phyloP scores from a whole-genome alignment of 2,888 invertebrate species.

The Caenorhabditis wallacei region DNA sequence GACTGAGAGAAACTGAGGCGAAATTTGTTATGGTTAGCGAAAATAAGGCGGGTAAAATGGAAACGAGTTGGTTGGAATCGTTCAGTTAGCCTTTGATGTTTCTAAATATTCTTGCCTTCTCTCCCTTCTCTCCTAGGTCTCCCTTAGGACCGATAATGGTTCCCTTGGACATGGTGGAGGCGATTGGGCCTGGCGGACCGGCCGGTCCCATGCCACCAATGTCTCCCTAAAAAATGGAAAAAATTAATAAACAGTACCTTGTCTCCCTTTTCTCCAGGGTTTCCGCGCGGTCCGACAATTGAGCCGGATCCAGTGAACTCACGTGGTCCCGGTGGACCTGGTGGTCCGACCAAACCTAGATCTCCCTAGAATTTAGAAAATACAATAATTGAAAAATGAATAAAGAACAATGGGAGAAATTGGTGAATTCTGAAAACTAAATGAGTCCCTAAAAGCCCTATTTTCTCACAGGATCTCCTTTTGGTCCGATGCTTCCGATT shows the following conservation, averaged over 20 bases:
- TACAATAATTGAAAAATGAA: constrained; percentile 43
- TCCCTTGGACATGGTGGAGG: constrained; percentile 79
- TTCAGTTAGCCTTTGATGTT: constrained; percentile 45
- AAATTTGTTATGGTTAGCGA: constrained; percentile 35
- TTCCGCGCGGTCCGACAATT: constrained; percentile 80
- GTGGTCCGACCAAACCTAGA: constrained; percentile 80
- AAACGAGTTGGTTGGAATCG: constrained; percentile 37
- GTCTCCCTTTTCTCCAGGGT: constrained; percentile 79
- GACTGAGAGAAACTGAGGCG: constrained; percentile 24
- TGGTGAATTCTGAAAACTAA: constrained; percentile 28
- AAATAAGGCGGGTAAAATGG: constrained; percentile 35
- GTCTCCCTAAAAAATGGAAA: constrained; percentile 79
- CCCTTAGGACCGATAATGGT: constrained; percentile 82
- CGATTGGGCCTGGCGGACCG: constrained; percentile 80
- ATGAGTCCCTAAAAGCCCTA: constrained; percentile 12
- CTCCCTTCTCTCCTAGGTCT: constrained; percentile 88
- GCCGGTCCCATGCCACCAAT: constrained; percentile 78
- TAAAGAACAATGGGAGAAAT: not conserved
- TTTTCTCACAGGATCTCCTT: constrained; percentile 83
- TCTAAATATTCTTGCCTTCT: constrained; percentile 79
- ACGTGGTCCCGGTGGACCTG: constrained; percentile 84
- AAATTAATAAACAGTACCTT: constrained; percentile 76
- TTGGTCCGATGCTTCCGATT: constrained; percentile 83
- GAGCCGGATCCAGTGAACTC: constrained; percentile 80
- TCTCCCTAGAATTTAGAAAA: constrained; percentile 80